Base-by-base conservation (phyloP, 2,888 invertebrate genomes). In the Petrophora chlorosata region DNA sequence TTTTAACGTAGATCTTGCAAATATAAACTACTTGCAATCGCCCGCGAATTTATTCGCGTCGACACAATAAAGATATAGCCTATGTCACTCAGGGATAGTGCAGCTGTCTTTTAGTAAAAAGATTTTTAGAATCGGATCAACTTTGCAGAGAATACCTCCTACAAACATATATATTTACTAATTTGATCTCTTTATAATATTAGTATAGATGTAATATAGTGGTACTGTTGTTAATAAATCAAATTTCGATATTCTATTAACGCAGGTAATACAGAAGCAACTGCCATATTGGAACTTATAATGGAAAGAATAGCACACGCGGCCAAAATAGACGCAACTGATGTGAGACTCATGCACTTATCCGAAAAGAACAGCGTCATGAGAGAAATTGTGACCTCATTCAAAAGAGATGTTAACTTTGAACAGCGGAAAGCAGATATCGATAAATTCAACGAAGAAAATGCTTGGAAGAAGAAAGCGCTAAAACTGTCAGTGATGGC, bases 381-480 rank as follows among this genome's bases (percentile, higher is more conserved):
- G 12, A 76, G 79, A 40, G 83, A 91, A 13, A 86, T 94, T 73
- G 82, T 94, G 7, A 79, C 90, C 0, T 90, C 92, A n/a, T 79
- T 94, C 53, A 91, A 91, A 70, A 79, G 73, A 33, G 91, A 92
- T 52, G 88, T 91, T 0, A 86, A 94, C 25, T 94, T 91, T 63
- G 85, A 91, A 0, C 76, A 79, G 0, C 80, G 94, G 17, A 86
- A 80, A 56, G 67, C 67, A 8, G 85, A 83, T 29, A 89, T 94
- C 5, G 78, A 79, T 0, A 77, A 83, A 16, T 94, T 92, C 64
- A 95, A 95, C 65, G 63, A 79, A 1, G 67, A 91, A 42, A 96
- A 96, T 77, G 91, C 94, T 12, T 96, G 96, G 96, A 94, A 91
- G 68, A 96, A 96, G 71, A 92, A 91, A 26, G 94, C 92, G 0